Base-by-base conservation (phyloP, 2,888 invertebrate species). In the Falcaria lacertinaria region DNA sequence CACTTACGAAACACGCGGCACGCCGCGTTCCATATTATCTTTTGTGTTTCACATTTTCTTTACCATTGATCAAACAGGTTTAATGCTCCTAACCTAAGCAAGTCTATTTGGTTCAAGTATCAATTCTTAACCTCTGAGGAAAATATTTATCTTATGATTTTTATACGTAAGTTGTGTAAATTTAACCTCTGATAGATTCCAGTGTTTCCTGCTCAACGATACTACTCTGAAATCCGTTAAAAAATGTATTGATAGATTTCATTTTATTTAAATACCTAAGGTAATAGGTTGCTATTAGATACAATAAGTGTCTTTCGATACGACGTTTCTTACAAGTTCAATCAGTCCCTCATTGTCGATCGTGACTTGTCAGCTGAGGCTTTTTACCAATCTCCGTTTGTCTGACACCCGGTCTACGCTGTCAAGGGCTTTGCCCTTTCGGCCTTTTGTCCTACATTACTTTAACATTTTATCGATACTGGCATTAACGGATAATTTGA, bases 1-100 rank as follows among this genome's bases (percentile, higher is more conserved):
- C 42, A 39, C 47, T 59, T 50, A 67, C 60, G 58, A 62, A 62
- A 66, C 52, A 50, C 44, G 56, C 53, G 43, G 42, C 36, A 33
- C 45, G 54, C 49, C 34, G 43, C 40, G 41, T 38, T 38, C 41
- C 8, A 37, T 37, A 37, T 37, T 37, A 14, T 37, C 37, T 37
- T 37, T 37, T 37, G 37, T 37, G 37, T 37, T 37, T 37, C 37
- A 37, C 37, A 37, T 25, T 37, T 37, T 37, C 37, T 37, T 25
- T 25, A 22, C 37, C 25, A 37, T 37, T 37, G 25, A 37, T 37
- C 25, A 11, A 37, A 37, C 37, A 22, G 37, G 37, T 37, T 37
- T 37, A 17, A 19, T 6, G 35, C 4, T 35, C 35, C 19, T 17
- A 19, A 35, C 35, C 19, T 17, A 19, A 35, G 25, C 4, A 15